Evolutionary conservation across 2,113 vertebrate species (phyloP).

Genomic region (Ptilorrhoa leucosticta): DNA sequence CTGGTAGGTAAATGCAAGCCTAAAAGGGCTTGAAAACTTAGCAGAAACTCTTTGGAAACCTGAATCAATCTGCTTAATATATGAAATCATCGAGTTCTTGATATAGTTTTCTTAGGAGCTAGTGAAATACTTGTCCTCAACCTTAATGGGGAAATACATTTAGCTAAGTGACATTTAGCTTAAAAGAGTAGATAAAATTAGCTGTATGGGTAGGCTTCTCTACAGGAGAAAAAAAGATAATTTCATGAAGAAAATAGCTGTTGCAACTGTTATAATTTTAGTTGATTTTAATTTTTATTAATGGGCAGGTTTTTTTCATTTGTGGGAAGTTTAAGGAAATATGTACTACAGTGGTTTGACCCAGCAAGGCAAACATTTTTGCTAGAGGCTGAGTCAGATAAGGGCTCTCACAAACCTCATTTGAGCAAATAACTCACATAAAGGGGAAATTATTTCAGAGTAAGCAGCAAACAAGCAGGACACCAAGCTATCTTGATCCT

Average conservation of each 20-base stretch:
- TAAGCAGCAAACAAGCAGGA: neutral
- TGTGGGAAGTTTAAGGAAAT: neutral
- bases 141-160: neutral
- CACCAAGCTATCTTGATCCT: neutral
- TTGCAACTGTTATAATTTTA: neutral
- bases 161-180: neutral
- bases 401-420: neutral
- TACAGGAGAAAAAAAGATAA: neutral
- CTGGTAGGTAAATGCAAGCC: neutral
- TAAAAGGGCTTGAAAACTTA: neutral
- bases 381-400: neutral
- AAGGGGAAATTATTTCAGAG: slow-evolving; percentile 24
- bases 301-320: neutral
- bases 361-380: neutral
- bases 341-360: neutral
- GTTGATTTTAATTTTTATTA: neutral
- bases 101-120: neutral
- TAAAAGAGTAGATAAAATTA: neutral
- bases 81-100: neutral
- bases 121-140: neutral
- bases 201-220: neutral
- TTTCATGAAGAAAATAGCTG: neutral
- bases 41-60: neutral
- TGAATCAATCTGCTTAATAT: neutral
- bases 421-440: neutral